Base-by-base conservation (phyloP, 2,888 invertebrate species). In the Caenorhabditis auriculariae region DNA sequence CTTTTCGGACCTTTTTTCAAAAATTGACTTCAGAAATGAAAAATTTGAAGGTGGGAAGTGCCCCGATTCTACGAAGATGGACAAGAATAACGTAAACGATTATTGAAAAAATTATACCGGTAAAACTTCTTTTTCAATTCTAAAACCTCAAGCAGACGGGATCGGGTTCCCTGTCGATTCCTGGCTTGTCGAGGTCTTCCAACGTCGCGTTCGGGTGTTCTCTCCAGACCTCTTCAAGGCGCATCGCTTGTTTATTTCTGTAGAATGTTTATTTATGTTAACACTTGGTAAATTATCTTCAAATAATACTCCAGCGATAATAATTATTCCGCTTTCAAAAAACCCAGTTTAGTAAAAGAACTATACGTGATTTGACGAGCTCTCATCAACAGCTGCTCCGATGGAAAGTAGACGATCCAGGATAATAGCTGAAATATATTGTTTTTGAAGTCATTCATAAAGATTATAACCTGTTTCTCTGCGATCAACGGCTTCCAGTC, bases 191-290 rank as follows among this genome's bases (percentile, higher is more conserved):
- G 62, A 99, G 85, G 84, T 99, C 98, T 83, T 95, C 94, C 80
- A 98, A 91, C 6, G 93, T 93, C 0, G 98, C 96, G 77, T 95
- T 93, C 5, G 93, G 91, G 80, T 96, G 95, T 74, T 95, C 95
- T 82, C 95, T 93, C 98, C 98, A 99, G 26, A 99, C 83, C 82
- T 99, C 98, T 84, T 99, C 98, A 32, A 99, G 86, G 77, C 94
- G 93, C 96, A 96, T 12, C 95, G 90, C 84, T 96, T 96, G 69
- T 91, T 89, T 82, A 12, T 60, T 41, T 5, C 66, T 66, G 52
- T 28, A 66, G 39, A 9, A 38, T 43, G 32, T n/a, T n/a, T 1
- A n/a, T 37, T 48, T 48, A 9, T 17, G 15, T 15, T 19, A 1
- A 17, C 19, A 12, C 41, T 41, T 41, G 9, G 9, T 19, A 9